These are phyloP conservation scores for Protosalanx chinensis DNA, from an alignment of 2,797 vertebrate genomes.

Conservation along the genomic window DNA sequence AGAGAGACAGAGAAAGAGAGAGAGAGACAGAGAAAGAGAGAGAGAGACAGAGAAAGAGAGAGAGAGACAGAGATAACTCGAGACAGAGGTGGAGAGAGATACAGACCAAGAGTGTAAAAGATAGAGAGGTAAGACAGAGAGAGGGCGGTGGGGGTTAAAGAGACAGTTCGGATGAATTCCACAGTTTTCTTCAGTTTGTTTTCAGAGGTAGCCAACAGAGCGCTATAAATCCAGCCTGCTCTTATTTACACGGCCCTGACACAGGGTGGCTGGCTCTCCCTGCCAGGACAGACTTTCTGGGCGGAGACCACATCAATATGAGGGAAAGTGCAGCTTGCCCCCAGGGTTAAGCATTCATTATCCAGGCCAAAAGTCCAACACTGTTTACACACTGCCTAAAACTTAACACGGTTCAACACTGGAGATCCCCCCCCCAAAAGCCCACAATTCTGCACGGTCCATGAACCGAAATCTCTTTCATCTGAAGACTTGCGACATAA, in stretches of 20 bases:
- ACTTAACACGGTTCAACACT: not conserved
- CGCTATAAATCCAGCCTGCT: constrained; percentile 12
- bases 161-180: not conserved
- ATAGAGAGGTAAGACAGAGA: not conserved
- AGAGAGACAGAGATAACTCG: too few relatives aligned
- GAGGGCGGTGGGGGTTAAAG: too few relatives aligned
- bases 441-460: not conserved
- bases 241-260: constrained; percentile 9
- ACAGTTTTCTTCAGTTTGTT: not conserved
- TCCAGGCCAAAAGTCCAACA: constrained; percentile 48
- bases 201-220: constrained; percentile 4
- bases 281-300: not conserved
- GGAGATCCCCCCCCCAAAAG: not conserved
- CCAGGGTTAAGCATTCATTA: constrained; percentile 58
- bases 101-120: not conserved
- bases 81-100: not conserved
- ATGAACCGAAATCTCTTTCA: constrained; percentile 2
- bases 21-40: not conserved
- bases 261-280: constrained; percentile 3
- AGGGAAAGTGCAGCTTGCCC: constrained; percentile 17
- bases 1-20: not conserved
- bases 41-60: not conserved
- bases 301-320: constrained; percentile 11
- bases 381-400: constrained; percentile 45
- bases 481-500: not conserved